Evolutionary conservation across 2,888 invertebrate genomes (phyloP).

Genomic region (Caenorhabditis sp.): DNA sequence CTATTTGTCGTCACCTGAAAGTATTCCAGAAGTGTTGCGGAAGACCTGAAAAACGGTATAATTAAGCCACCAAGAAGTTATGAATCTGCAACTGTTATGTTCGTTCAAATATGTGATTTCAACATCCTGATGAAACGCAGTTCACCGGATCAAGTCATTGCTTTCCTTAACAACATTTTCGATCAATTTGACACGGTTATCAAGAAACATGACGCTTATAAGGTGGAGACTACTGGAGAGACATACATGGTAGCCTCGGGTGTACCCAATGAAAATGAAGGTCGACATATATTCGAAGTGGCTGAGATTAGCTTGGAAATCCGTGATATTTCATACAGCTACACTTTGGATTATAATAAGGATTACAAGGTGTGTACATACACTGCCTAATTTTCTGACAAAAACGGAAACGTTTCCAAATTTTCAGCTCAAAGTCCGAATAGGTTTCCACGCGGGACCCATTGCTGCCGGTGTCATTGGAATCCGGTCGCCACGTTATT

Average conservation of each 20-base stretch:
- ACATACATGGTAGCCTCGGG: conserved; percentile 82
- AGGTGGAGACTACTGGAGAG: conserved; percentile 77
- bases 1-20: not conserved
- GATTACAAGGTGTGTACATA: conserved; percentile 38
- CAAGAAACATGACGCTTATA: conserved; percentile 80
- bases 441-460: conserved; percentile 81
- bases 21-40: conserved; percentile 68
- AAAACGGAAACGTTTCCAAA: too few relatives aligned
- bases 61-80: conserved; percentile 73
- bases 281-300: conserved; percentile 80
- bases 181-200: conserved; percentile 80
- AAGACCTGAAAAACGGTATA: conserved; percentile 73
- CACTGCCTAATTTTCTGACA: not conserved
- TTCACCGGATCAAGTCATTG: conserved; percentile 76
- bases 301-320: conserved; percentile 81
- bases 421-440: conserved; percentile 76
- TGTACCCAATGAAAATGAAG: conserved; percentile 80
- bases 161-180: conserved; percentile 80
- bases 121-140: conserved; percentile 69
- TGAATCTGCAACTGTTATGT: conserved; percentile 80
- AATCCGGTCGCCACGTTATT: conserved; percentile 79
- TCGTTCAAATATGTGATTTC: conserved; percentile 81
- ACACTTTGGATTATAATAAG: conserved; percentile 15
- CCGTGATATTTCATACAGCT: conserved; percentile 70
- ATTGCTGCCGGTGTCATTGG: conserved; percentile 82